A percentile compares a stretch with the other conserved stretches of the same genome.
Conservation (phyloP, 2,888 invertebrate species). For the Caenorhabditis auriculariae region DNA sequence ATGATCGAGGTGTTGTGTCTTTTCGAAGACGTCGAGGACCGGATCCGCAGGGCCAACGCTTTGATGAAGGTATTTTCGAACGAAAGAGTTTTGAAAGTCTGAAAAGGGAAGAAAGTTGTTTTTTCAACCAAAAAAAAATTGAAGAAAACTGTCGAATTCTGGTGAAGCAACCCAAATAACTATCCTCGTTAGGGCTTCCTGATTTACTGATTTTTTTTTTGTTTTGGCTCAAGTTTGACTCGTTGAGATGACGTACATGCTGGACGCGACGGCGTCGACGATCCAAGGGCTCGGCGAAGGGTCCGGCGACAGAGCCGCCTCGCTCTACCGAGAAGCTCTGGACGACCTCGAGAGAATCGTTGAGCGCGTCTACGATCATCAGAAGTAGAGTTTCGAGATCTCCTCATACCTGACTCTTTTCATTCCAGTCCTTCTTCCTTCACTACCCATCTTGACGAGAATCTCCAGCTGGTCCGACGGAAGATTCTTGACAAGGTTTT, state of each 20-base stretch:
- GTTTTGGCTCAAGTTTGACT: not conserved
- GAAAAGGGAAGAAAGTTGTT: no score
- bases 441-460: not conserved
- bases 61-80: conserved; percentile 35
- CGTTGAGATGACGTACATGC: conserved; percentile 12
- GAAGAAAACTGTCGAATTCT: no score
- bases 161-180: not conserved
- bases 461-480: not conserved
- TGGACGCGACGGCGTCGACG: conserved; percentile 19
- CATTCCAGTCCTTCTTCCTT: not conserved
- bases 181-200: not conserved
- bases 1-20: conserved; percentile 38
- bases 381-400: no score
- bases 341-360: conserved; percentile 25
- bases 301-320: conserved; percentile 22
- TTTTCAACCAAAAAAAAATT: no score
- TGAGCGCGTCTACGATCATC: conserved; percentile 3
- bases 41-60: conserved; percentile 47
- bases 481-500: not conserved
- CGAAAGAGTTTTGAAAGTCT: no score
- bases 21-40: conserved; percentile 47
- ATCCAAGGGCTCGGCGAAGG: conserved; percentile 13
- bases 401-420: no score
- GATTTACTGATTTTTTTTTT: not conserved
- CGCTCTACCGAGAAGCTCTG: conserved; percentile 22